phyloP scores from a whole-genome alignment of 2,797 vertebrate species.

The Gymnodraco acuticeps region DNA sequence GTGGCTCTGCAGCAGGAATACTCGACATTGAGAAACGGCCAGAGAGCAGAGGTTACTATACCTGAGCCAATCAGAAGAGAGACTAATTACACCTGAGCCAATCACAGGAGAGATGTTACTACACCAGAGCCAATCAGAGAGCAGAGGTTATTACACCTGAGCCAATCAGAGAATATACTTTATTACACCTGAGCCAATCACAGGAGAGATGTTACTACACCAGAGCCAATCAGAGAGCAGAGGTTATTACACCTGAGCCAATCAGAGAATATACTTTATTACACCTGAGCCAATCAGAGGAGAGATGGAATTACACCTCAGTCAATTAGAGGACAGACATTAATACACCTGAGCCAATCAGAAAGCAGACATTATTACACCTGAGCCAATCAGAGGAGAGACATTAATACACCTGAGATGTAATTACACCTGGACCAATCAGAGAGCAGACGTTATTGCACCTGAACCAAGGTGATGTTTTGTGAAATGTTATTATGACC shows the following conservation, averaged over 20 bases:
- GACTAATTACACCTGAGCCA: constrained; percentile 20
- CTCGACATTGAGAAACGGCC: no score
- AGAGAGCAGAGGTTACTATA: background rate
- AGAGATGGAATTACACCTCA: constrained; percentile 80
- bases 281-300: constrained; percentile 24
- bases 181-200: constrained; percentile 5
- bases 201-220: no score
- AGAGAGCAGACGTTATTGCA: background rate
- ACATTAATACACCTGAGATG: no score
- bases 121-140: constrained; percentile 82
- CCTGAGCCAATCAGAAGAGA: constrained; percentile 25
- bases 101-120: background rate
- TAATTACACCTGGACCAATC: background rate
- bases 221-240: no score
- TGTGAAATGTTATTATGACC: no score
- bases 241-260: constrained; percentile 81
- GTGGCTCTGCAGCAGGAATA: no score
- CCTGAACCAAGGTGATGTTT: constrained; percentile 12
- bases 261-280: background rate
- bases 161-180: background rate
- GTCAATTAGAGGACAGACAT: constrained; percentile 2
- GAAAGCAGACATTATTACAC: background rate
- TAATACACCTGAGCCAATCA: constrained; percentile 27
- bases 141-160: constrained; percentile 15
- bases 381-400: background rate